These are phyloP conservation scores for Harpagifer antarcticus DNA, from an alignment of 2,797 vertebrate genomes.

Conservation along the genomic window DNA sequence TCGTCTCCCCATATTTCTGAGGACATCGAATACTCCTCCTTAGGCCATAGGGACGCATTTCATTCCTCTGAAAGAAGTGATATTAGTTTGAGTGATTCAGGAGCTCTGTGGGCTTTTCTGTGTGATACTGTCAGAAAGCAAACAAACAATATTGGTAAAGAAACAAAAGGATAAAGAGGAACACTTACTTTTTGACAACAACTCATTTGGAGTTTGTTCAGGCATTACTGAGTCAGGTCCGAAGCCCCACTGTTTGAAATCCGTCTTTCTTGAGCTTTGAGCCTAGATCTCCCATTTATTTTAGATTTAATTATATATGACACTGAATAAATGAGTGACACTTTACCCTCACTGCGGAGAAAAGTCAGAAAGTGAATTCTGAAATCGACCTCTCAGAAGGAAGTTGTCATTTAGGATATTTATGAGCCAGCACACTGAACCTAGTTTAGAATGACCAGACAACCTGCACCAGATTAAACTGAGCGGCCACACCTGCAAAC, in stretches of 20 bases:
- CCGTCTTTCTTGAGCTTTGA: slow-evolving; percentile 9
- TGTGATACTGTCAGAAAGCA: slow-evolving; percentile 6
- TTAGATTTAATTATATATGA: not conserved
- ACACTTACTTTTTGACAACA: slow-evolving; percentile 60
- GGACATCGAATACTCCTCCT: slow-evolving; percentile 74
- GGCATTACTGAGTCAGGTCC: slow-evolving; percentile 30
- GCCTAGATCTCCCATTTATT: slow-evolving; percentile 18
- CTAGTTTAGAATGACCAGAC: slow-evolving; percentile 29
- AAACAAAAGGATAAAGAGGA: slow-evolving; percentile 6
- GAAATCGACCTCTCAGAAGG: slow-evolving; percentile 36
- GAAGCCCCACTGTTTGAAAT: slow-evolving; percentile 25
- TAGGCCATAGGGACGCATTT: slow-evolving; percentile 73
- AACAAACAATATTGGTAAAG: not conserved
- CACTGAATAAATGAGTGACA: not conserved
- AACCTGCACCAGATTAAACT: slow-evolving; percentile 56
- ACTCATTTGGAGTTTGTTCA: slow-evolving; percentile 33
- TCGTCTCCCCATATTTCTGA: slow-evolving; percentile 75
- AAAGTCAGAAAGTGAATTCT: slow-evolving; percentile 13
- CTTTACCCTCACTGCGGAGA: not conserved
- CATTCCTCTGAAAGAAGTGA: slow-evolving; percentile 58
- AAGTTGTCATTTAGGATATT: slow-evolving; percentile 34
- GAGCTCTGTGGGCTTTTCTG: not conserved
- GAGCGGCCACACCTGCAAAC: slow-evolving; percentile 68
- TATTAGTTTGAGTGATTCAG: slow-evolving; percentile 12
- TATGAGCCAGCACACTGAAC: slow-evolving; percentile 16